Base-by-base conservation (phyloP, 2,888 invertebrate species). In the Mesodorylaimus sp. region DNA sequence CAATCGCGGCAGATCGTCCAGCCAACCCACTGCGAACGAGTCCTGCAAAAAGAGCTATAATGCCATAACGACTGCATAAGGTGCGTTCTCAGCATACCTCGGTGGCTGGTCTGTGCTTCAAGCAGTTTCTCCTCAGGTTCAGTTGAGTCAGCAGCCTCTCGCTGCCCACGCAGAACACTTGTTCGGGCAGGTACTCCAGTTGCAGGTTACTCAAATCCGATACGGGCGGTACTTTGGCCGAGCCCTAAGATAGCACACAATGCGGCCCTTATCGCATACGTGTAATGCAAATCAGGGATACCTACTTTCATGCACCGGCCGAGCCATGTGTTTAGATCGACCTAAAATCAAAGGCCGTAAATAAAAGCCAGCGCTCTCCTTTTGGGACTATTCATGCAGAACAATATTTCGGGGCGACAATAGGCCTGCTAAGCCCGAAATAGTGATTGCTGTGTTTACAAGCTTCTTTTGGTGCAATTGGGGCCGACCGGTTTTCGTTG, bases 201-300 rank as follows among this genome's bases (percentile, higher is more conserved):
- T 69, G 67, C 54, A 67, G 67, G 56, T 69, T 68, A 2, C 69
- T 69, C 32, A 70, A 57, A 55, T 71, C 71, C 2, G 69, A 68
- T 50, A 64, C 62, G 10, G 68, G 65, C 2, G 68, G 68, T 32
- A 68, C 56, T 53, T 66, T 68, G 27, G 67, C 62, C 36, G 68
- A 68, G 68, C 67, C 68, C 69, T 56, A 7, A 52, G 45, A 49
- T 23, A 51, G 26, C 28, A 38, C n/a, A n/a, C n/a, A 32, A 26
- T 42, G 24, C 10, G n/a, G 16, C n/a, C n/a, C n/a, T n/a, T n/a
- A n/a, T n/a, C n/a, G n/a, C n/a, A n/a, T n/a, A n/a, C n/a, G n/a
- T n/a, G n/a, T n/a, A n/a, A n/a, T n/a, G n/a, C n/a, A n/a, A n/a
- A n/a, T n/a, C n/a, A n/a, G n/a, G n/a, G n/a, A n/a, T 24, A 29